phyloP scores from a whole-genome alignment of 2,888 invertebrate species.

The Chalcis sispes region DNA sequence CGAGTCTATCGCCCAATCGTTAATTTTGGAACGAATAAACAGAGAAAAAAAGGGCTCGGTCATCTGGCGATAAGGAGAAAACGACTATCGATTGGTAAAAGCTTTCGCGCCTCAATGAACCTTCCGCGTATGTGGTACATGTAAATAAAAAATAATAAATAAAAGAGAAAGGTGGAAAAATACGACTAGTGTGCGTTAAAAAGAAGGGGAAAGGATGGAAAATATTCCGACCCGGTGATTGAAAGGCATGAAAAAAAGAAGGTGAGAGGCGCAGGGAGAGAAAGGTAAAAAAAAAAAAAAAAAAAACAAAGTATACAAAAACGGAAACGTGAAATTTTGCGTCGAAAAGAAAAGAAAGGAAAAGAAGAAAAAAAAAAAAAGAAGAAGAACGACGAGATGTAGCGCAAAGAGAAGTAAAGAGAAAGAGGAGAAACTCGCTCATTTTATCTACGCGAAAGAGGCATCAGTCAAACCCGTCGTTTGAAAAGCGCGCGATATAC shows the following conservation, averaged over 20 bases:
- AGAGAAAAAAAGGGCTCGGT: constrained; percentile 45
- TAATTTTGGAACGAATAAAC: constrained; percentile 43
- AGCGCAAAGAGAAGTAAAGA: not conserved
- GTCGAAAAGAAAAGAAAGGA: no score
- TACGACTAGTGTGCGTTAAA: not conserved
- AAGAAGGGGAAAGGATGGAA: not conserved
- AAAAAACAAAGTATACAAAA: not conserved
- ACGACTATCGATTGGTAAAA: constrained; percentile 24
- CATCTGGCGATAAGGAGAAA: constrained; percentile 46
- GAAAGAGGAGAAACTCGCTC: not conserved
- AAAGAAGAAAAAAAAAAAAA: not conserved
- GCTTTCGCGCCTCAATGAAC: constrained; percentile 24
- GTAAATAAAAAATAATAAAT: no score
- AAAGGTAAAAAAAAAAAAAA: constrained; percentile 8
- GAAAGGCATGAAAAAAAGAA: constrained; percentile 20
- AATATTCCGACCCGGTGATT: constrained; percentile 34
- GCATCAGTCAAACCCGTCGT: constrained; percentile 48
- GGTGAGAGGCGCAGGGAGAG: not conserved
- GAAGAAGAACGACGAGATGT: not conserved
- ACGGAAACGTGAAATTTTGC: no score
- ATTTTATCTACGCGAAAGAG: constrained; percentile 31
- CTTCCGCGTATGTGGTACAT: not conserved
- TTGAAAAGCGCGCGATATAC: no score
- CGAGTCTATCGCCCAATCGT: constrained; percentile 27
- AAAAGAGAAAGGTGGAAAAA: not conserved